Evolutionary conservation across 2,113 vertebrate species (phyloP).

Genomic region (Ptychochromis oligacanthus): DNA sequence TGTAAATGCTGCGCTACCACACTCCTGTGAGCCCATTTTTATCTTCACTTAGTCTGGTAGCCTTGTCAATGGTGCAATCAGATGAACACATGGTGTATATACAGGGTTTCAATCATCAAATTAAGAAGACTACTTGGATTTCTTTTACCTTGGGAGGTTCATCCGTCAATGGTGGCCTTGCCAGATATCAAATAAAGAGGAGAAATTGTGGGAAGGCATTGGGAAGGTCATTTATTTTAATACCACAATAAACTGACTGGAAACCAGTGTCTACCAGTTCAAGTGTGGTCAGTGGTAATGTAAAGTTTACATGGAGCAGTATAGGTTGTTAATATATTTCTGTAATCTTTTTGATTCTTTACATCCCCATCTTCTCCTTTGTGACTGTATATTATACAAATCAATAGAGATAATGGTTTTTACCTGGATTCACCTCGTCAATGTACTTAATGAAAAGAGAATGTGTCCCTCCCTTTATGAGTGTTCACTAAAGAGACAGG

Average conservation of each 20-base stretch:
- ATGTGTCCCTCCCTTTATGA: background rate
- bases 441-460: constrained; percentile 2
- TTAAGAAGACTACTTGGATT: background rate
- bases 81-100: too few species aligned
- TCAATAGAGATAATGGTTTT: background rate
- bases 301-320: background rate
- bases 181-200: background rate
- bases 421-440: constrained; percentile 17
- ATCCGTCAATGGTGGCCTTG: background rate
- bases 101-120: background rate
- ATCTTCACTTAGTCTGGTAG: too few species aligned
- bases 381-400: background rate
- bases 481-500: background rate
- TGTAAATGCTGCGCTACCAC: background rate
- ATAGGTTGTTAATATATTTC: background rate
- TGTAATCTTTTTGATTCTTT: background rate
- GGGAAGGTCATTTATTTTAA: background rate
- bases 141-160: background rate
- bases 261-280: background rate
- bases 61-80: too few species aligned
- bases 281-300: background rate
- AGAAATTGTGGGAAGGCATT: background rate
- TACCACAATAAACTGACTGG: background rate
- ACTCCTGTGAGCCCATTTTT: too few species aligned
- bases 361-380: background rate